Evolutionary conservation across 2,888 invertebrate genomes (phyloP).

Genomic region (Apotomis betuletana): DNA sequence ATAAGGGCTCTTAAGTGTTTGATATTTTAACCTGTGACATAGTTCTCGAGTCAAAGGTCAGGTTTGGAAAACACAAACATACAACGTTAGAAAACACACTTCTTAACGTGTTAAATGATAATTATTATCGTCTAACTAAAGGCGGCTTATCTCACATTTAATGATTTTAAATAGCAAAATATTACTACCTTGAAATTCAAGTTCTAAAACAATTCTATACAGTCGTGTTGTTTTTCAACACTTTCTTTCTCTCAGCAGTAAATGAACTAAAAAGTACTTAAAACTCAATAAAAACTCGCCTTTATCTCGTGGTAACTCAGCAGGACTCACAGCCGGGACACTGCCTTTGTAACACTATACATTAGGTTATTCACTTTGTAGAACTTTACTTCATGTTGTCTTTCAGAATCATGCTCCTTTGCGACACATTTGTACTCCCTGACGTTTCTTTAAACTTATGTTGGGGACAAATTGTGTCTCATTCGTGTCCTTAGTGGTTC

Average conservation of each 20-base stretch:
- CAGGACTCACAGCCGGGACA: constrained; percentile 43
- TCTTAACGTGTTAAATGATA: too few species aligned
- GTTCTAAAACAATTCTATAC: too few species aligned
- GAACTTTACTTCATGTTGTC: constrained; percentile 52
- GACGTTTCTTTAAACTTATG: constrained; percentile 18
- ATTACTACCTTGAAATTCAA: too few species aligned
- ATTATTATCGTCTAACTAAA: too few species aligned
- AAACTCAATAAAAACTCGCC: constrained; percentile 17
- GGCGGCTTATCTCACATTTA: too few species aligned
- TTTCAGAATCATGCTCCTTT: constrained; percentile 46
- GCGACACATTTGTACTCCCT: constrained; percentile 42
- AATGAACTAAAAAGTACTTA: not conserved
- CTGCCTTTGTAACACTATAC: constrained; percentile 57
- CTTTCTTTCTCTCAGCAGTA: not conserved
- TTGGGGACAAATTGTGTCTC: not conserved
- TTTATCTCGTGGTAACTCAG: constrained; percentile 42
- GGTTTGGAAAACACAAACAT: too few species aligned
- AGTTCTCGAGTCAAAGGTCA: too few species aligned
- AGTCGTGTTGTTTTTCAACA: too few species aligned
- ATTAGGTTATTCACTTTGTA: constrained; percentile 55
- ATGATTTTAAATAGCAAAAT: too few species aligned
- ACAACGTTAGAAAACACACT: too few species aligned
- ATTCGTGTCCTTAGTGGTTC: not conserved
- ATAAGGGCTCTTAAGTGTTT: too few species aligned
- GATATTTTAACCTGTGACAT: too few species aligned